phyloP scores from a whole-genome alignment of 2,797 vertebrate species.

The Cottoperca gobio region DNA sequence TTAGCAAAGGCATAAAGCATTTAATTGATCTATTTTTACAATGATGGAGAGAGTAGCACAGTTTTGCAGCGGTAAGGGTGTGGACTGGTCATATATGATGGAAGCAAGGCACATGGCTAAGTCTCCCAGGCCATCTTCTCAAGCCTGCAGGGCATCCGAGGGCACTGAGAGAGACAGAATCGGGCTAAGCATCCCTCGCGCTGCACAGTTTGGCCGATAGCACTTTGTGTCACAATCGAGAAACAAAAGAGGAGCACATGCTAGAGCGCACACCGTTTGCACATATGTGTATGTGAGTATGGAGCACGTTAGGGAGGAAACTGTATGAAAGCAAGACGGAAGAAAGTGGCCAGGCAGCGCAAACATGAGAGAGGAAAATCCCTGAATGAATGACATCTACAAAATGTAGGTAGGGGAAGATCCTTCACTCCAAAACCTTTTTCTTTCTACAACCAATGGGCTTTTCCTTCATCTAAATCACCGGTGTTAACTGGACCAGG shows the following conservation, averaged over 20 bases:
- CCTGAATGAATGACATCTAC: background rate
- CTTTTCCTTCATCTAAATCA: conserved; percentile 53
- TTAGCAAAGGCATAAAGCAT: conserved; percentile 14
- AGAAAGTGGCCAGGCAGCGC: conserved; percentile 1
- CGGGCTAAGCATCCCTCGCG: conserved; percentile 71
- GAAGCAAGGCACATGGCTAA: conserved; percentile 61
- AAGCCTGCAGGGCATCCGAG: conserved; percentile 71
- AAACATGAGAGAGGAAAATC: background rate
- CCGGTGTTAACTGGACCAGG: conserved; percentile 78
- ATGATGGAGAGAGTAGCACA: background rate
- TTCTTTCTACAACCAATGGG: conserved; percentile 34
- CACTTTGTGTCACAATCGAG: conserved; percentile 78
- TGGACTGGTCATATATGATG: conserved; percentile 49
- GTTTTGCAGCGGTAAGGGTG: conserved; percentile 6
- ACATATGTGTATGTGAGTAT: conserved; percentile 37
- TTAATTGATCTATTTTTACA: conserved; percentile 16
- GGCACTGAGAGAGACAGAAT: conserved; percentile 79
- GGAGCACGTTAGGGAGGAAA: conserved; percentile 19
- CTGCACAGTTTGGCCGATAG: conserved; percentile 77
- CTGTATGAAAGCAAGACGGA: background rate
- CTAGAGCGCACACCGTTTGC: conserved; percentile 66
- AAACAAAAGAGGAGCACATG: conserved; percentile 79
- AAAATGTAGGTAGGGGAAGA: background rate
- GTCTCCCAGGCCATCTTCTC: conserved; percentile 65
- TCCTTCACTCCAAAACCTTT: background rate